Evolutionary conservation across 2,113 vertebrate species (phyloP).

Genomic region (Dasyprocta punctata): DNA sequence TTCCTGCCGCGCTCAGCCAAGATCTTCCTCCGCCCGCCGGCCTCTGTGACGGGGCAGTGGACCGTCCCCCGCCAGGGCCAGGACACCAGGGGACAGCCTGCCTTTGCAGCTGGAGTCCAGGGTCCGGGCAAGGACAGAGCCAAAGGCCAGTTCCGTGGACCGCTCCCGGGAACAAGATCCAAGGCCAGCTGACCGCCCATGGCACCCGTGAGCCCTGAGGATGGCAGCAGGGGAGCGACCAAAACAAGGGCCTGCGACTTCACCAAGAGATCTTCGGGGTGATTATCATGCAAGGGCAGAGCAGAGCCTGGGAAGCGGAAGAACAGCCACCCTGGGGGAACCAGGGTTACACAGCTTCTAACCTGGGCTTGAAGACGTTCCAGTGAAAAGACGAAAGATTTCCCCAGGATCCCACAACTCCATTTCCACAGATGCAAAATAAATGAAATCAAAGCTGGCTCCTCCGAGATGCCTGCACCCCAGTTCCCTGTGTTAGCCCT

Average conservation of each 20-base stretch:
- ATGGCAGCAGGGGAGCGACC: background rate
- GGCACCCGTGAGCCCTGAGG: rapidly evolving
- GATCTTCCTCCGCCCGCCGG: background rate
- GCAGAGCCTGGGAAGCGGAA: too few relatives aligned
- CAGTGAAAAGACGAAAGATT: background rate
- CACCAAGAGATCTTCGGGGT: background rate
- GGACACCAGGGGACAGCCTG: background rate
- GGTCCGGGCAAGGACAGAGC: background rate
- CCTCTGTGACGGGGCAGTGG: rapidly evolving
- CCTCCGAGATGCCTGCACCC: background rate
- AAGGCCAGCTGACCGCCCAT: too few relatives aligned
- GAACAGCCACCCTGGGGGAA: too few relatives aligned
- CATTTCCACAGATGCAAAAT: background rate
- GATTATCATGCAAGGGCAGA: rapidly evolving
- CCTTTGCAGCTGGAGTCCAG: background rate
- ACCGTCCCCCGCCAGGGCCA: background rate
- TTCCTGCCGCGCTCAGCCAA: too few relatives aligned
- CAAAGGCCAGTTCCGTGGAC: rapidly evolving
- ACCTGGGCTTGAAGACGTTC: background rate
- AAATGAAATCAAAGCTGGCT: background rate
- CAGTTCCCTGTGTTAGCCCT: background rate
- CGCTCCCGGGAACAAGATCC: background rate
- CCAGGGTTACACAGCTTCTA: background rate
- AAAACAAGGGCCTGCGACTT: background rate
- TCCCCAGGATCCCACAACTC: background rate